Evolutionary conservation across 2,113 vertebrate genomes (phyloP).

Genomic region (Pungitius pungitius): DNA sequence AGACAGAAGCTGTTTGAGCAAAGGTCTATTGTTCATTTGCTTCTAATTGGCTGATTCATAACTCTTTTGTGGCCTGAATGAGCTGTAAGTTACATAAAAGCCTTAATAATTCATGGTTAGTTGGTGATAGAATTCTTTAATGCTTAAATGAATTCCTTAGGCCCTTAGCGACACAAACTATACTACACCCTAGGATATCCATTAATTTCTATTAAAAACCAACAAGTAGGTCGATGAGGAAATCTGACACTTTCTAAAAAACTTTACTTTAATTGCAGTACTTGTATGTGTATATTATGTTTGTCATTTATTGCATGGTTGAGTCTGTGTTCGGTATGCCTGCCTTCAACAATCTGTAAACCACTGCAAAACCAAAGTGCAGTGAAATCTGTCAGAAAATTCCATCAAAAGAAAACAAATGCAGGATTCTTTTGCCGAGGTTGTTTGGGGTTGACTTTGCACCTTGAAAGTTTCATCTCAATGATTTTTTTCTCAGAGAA

Average conservation of each 20-base stretch:
- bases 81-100: neutral
- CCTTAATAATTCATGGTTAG: neutral
- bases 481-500: too few relatives aligned
- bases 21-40: neutral
- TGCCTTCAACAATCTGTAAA: neutral
- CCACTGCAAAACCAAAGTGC: neutral
- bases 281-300: neutral
- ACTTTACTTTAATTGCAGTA: neutral
- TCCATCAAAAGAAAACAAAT: neutral
- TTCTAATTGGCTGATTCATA: conserved; percentile 12
- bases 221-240: neutral
- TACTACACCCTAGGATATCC: neutral
- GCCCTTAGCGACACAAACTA: neutral
- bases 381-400: neutral
- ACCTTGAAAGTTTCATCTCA: too few relatives aligned
- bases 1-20: neutral
- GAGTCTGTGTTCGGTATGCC: neutral
- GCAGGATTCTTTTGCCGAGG: too few relatives aligned
- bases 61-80: neutral
- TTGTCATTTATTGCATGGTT: neutral
- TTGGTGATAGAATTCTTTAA: neutral
- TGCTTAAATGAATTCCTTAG: neutral
- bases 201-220: neutral
- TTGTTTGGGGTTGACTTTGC: too few relatives aligned
- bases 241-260: too few relatives aligned